Percentiles rank a stretch among this genome's conserved stretches.
Conservation (phyloP, 1,140 invertebrate genomes). For the Drosophila kanapiae region DNA sequence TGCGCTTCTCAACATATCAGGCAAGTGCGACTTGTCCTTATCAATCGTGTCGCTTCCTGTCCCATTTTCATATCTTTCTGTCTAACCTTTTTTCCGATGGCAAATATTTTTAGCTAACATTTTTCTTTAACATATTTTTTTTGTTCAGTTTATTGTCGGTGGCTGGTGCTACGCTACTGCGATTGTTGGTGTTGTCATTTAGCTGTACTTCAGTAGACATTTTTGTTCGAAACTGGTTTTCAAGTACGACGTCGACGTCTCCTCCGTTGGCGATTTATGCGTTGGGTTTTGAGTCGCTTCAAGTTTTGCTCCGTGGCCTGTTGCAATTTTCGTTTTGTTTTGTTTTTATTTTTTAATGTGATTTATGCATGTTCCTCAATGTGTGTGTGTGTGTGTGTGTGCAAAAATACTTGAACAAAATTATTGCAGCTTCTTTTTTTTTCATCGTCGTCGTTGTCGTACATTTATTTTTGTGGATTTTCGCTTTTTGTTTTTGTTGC, state of each 20-base stretch:
- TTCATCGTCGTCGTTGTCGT: background rate
- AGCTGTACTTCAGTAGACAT: constrained; percentile 79
- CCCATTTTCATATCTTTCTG: constrained; percentile 35
- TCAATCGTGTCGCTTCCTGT: constrained; percentile 40
- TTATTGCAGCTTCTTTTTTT: constrained; percentile 79
- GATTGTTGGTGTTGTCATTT: constrained; percentile 47
- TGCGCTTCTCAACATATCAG: constrained; percentile 32
- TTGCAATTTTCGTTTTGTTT: constrained; percentile 80
- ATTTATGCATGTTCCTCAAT: constrained; percentile 76
- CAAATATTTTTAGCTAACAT: constrained; percentile 40
- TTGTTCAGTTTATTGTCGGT: constrained; percentile 35
- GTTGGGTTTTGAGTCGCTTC: constrained; percentile 57
- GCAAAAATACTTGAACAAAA: constrained; percentile 77
- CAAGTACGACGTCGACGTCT: constrained; percentile 68
- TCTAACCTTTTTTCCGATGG: constrained; percentile 43
- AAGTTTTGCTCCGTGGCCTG: constrained; percentile 52
- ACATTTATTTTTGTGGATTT: constrained; percentile 29
- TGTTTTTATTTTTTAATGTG: constrained; percentile 80
- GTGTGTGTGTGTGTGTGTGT: constrained; percentile 35
- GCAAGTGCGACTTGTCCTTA: constrained; percentile 11
- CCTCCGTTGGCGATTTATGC: constrained; percentile 68
- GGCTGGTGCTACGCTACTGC: constrained; percentile 1
- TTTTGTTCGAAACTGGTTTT: constrained; percentile 73
- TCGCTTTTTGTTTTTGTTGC: constrained; percentile 17
- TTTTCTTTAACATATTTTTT: constrained; percentile 36